Percentiles rank a stretch among this genome's conserved stretches.
phyloP scores from a whole-genome alignment of 1,140 invertebrate genomes.

The Pomacea maculata region DNA sequence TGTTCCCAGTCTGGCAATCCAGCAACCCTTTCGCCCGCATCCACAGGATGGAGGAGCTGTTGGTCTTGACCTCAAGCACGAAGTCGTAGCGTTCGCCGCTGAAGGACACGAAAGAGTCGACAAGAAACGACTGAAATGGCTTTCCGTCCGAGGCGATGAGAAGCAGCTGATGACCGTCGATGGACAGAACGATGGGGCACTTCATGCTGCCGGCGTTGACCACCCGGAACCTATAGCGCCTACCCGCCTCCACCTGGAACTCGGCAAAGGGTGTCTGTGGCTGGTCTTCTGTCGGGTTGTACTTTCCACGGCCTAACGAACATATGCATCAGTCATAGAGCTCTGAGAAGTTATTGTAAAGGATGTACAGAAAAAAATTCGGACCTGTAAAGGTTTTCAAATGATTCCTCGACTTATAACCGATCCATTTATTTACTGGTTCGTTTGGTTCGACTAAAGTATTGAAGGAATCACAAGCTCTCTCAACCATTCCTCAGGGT shows the following conservation, averaged over 20 bases:
- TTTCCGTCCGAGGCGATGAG: slow-evolving; percentile 47
- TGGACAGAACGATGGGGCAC: slow-evolving; percentile 50
- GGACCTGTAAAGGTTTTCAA: too few relatives aligned
- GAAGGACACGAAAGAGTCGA: slow-evolving; percentile 71
- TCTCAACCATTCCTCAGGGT: too few relatives aligned
- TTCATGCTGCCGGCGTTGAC: slow-evolving; percentile 41
- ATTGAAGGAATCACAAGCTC: too few relatives aligned
- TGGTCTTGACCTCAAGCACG: not conserved
- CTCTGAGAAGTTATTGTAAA: too few relatives aligned
- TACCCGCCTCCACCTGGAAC: slow-evolving; percentile 31
- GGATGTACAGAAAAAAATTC: too few relatives aligned
- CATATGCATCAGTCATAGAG: too few relatives aligned
- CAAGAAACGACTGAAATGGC: slow-evolving; percentile 26
- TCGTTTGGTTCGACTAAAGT: too few relatives aligned
- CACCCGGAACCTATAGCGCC: slow-evolving; percentile 46
- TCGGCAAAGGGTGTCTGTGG: slow-evolving; percentile 17
- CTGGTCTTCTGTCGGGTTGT: not conserved
- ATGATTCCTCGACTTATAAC: too few relatives aligned
- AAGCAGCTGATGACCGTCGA: slow-evolving; percentile 42
- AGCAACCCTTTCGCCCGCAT: not conserved
- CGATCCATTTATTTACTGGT: too few relatives aligned
- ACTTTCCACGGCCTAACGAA: slow-evolving; percentile 4
- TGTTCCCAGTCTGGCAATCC: not conserved
- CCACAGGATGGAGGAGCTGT: not conserved
- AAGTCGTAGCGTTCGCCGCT: slow-evolving; percentile 24